phyloP scores from a whole-genome alignment of 2,797 vertebrate species.

The Crenuchus spilurus region DNA sequence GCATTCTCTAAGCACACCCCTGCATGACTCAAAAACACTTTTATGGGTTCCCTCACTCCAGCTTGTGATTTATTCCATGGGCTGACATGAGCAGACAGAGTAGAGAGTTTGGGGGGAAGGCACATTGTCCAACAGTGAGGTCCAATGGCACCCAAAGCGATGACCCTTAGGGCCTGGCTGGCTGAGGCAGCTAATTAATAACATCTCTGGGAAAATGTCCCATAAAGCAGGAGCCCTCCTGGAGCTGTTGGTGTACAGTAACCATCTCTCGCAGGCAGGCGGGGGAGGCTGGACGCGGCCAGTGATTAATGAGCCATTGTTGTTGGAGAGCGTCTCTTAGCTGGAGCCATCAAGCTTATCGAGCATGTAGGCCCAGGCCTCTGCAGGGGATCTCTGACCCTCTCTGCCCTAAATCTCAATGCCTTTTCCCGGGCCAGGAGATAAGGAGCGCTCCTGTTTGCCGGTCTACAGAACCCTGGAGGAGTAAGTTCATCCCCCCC shows the following conservation, averaged over 20 bases:
- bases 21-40: slow-evolving; percentile 49
- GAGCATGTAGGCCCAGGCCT: slow-evolving; percentile 69
- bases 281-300: slow-evolving; percentile 59
- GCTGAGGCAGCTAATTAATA: slow-evolving; percentile 64
- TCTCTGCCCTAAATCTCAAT: slow-evolving; percentile 73
- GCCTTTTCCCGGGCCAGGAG: slow-evolving; percentile 71
- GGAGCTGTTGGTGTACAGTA: slow-evolving; percentile 59
- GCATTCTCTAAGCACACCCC: slow-evolving; percentile 4
- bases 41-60: slow-evolving; percentile 44
- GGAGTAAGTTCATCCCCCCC: slow-evolving; percentile 84
- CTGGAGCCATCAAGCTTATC: slow-evolving; percentile 70
- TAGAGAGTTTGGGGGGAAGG: slow-evolving; percentile 49
- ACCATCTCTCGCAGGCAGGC: slow-evolving; percentile 31
- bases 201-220: slow-evolving; percentile 63
- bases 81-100: slow-evolving; percentile 55
- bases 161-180: slow-evolving; percentile 57
- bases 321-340: slow-evolving; percentile 69
- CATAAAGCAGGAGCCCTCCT: slow-evolving; percentile 59
- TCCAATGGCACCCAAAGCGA: slow-evolving; percentile 56
- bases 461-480: slow-evolving; percentile 67
- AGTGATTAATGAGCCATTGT: slow-evolving; percentile 76
- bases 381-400: slow-evolving; percentile 75
- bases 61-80: slow-evolving; percentile 58
- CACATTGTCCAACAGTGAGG: slow-evolving; percentile 48
- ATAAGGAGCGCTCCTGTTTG: slow-evolving; percentile 71